phyloP scores from a whole-genome alignment of 2,888 invertebrate species.

The Nomada lathburiana region DNA sequence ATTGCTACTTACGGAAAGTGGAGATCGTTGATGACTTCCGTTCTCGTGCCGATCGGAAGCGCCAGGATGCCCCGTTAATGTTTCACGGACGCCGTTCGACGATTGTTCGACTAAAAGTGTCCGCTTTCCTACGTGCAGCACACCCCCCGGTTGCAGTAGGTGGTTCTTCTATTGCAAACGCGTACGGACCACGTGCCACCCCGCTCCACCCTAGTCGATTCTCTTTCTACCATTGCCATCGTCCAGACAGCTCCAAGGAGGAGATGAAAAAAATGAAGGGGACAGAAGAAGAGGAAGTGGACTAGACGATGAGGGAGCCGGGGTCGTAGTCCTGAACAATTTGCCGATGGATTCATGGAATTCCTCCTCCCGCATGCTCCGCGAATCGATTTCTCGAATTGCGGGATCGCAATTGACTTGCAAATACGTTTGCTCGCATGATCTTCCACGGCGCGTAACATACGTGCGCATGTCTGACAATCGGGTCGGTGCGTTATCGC shows the following conservation, averaged over 20 bases:
- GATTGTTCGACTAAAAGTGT: constrained; percentile 36
- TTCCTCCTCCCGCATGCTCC: constrained; percentile 1
- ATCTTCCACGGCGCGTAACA: too few relatives aligned
- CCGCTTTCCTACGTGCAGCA: constrained; percentile 44
- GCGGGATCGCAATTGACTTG: neutral
- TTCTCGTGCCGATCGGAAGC: constrained; percentile 33
- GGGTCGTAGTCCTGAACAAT: constrained; percentile 64
- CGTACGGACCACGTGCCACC: constrained; percentile 49
- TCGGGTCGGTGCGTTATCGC: too few relatives aligned
- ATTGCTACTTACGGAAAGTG: constrained; percentile 47
- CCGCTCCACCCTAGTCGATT: constrained; percentile 57
- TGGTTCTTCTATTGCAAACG: constrained; percentile 38
- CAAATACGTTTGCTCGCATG: neutral
- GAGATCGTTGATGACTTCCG: constrained; percentile 68
- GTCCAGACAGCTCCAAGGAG: constrained; percentile 64
- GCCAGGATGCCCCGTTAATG: constrained; percentile 35
- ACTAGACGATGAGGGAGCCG: constrained; percentile 67
- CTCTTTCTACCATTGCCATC: constrained; percentile 65
- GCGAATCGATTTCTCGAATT: constrained; percentile 8
- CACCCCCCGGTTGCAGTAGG: constrained; percentile 53
- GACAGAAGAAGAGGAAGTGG: constrained; percentile 72
- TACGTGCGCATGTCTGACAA: too few relatives aligned
- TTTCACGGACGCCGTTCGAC: constrained; percentile 26
- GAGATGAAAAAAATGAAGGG: constrained; percentile 62
- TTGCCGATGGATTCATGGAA: constrained; percentile 52